Conservation (phyloP, 2,888 invertebrate species). For the Andrena haemorrhoa region DNA sequence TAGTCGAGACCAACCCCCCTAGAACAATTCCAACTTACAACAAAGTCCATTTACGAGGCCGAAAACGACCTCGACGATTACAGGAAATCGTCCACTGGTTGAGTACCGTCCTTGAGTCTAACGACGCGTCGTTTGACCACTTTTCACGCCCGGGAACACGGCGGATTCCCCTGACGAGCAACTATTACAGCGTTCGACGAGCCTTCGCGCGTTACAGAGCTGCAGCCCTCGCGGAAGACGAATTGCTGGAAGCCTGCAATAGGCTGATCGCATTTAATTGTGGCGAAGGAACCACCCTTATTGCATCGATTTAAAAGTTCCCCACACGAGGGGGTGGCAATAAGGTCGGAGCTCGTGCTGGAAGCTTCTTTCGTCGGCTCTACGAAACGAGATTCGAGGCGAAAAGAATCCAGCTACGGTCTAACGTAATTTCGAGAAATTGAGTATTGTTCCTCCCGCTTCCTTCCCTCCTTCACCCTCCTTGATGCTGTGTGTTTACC, state of each 20-base stretch:
- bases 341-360: constrained; percentile 1
- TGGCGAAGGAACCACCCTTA: constrained; percentile 10
- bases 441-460: constrained; percentile 8
- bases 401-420: constrained; percentile 8
- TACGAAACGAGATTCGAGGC: not conserved
- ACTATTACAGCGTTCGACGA: constrained; percentile 4
- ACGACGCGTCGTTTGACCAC: constrained; percentile 4
- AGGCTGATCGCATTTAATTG: constrained; percentile 48
- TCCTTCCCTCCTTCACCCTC: not conserved
- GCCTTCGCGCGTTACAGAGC: not conserved
- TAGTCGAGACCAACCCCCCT: not conserved
- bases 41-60: constrained; percentile 23
- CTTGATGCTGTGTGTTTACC: constrained; percentile 9
- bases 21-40: not conserved
- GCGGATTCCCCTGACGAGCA: constrained; percentile 7
- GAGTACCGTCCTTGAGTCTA: constrained; percentile 22
- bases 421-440: constrained; percentile 38
- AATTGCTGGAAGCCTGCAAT: constrained; percentile 24
- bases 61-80: not conserved
- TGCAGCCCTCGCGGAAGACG: not conserved
- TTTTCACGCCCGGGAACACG: constrained; percentile 3
- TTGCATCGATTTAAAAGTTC: constrained; percentile 35
- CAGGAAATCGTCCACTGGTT: constrained; percentile 8
- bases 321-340: not conserved
- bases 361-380: constrained; percentile 19